phyloP scores from a whole-genome alignment of 2,888 invertebrate species.

The Cheilosia grossa region DNA sequence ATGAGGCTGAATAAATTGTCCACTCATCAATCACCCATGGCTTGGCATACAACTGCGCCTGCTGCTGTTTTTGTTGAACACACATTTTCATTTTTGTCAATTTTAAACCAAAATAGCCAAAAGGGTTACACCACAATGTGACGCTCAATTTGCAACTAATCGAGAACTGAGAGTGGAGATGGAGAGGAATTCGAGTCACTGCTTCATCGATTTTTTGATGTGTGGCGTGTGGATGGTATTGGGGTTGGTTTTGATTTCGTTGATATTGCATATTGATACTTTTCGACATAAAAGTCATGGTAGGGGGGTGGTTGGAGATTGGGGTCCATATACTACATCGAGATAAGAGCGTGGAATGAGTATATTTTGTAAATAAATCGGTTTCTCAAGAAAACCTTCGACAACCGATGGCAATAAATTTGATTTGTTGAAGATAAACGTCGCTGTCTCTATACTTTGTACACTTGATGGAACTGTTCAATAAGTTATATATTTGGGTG shows the following conservation, averaged over 20 bases:
- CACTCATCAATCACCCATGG: no score
- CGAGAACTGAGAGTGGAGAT: background rate
- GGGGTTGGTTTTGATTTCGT: no score
- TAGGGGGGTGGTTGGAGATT: no score
- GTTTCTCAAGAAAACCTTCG: slow-evolving; percentile 24
- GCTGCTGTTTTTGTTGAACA: background rate
- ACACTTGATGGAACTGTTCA: slow-evolving; percentile 21
- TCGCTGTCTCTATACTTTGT: slow-evolving; percentile 23
- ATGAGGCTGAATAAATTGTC: no score
- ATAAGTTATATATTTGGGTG: slow-evolving; percentile 4
- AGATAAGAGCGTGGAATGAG: slow-evolving; percentile 24
- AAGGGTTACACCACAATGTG: slow-evolving; percentile 20
- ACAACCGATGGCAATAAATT: slow-evolving; percentile 42
- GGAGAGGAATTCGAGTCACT: no score
- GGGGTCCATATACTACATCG: no score
- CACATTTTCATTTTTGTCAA: slow-evolving; percentile 9
- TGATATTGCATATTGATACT: no score
- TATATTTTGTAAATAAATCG: slow-evolving; percentile 14
- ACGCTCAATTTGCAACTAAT: slow-evolving; percentile 16
- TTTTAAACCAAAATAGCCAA: slow-evolving; percentile 4
- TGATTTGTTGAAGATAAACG: slow-evolving; percentile 25
- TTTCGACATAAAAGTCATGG: no score
- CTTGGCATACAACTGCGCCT: no score
- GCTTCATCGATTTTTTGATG: no score
- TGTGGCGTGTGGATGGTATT: no score